Evolutionary conservation across 2,113 vertebrate genomes (phyloP).

Genomic region (Oxyruncus cristatus): DNA sequence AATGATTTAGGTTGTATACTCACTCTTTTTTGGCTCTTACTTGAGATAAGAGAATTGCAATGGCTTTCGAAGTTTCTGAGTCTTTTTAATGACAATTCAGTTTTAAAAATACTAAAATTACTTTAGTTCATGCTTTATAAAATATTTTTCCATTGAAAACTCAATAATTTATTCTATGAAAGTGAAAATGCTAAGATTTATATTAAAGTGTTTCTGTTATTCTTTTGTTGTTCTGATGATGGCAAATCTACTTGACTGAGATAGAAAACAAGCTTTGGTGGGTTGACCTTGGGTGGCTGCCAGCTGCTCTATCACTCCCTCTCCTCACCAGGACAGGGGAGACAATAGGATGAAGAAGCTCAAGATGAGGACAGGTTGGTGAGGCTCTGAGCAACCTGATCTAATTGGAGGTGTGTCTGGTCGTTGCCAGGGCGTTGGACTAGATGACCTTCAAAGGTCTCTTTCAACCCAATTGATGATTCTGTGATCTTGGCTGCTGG

Average conservation of each 20-base stretch:
- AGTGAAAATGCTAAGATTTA: background rate
- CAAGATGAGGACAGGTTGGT: rapidly evolving
- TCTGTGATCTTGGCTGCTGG: background rate
- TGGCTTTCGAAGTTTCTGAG: background rate
- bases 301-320: background rate
- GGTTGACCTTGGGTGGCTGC: background rate
- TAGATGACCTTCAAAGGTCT: background rate
- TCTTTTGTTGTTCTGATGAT: background rate
- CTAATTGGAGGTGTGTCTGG: background rate
- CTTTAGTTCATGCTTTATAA: background rate
- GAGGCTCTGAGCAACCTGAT: background rate
- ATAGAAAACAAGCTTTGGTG: background rate
- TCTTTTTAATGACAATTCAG: background rate
- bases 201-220: background rate
- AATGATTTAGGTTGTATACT: background rate
- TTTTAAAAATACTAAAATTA: background rate
- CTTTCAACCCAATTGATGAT: background rate
- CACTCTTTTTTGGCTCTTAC: background rate
- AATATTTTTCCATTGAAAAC: background rate
- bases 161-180: background rate
- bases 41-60: background rate
- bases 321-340: background rate
- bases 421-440: background rate
- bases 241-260: background rate
- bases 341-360: background rate